Base-by-base conservation (phyloP, 1,140 invertebrate genomes). In the Sycophila sp. region DNA sequence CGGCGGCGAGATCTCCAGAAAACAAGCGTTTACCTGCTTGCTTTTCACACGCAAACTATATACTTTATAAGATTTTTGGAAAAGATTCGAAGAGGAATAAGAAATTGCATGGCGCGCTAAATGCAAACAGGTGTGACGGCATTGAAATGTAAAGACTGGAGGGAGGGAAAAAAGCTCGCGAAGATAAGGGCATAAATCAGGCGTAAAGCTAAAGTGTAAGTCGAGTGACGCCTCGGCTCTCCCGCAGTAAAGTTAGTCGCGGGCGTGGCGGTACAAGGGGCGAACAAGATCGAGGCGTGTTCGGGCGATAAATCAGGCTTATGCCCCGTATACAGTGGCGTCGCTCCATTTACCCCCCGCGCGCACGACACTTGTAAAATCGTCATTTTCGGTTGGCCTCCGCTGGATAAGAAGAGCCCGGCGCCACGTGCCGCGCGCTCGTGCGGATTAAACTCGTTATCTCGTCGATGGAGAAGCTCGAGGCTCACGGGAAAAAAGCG, bases 291-390 rank as follows among this genome's bases (percentile, higher is more conserved):
- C 40, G 68, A 70, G 60, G 68, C 68, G 59, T 64, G 60, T 53
- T 49, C 38, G 30, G 34, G 28, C 45, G n/a, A 71, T 71, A 71
- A 71, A 71, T 71, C 69, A 71, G 62, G 55, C 69, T 71, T 71
- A 58, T 2, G 34, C 49, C n/a, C 24, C 7, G 38, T 32, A 26
- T 19, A 7, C 17, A 45, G n/a, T 22, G 32, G 2, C n/a, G 6
- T 47, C 40, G 62, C 11, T 63, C 17, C 45, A 38, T 28, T 36
- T n/a, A n/a, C n/a, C n/a, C n/a, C n/a, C n/a, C n/a, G n/a, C n/a
- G n/a, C n/a, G n/a, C n/a, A n/a, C 34, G 53, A 15, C 66, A 36
- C 64, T 56, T 47, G 40, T 47, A 59, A 51, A 60, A 19, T 60
- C 66, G 56, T 69, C 51, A 45, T 66, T 45, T 42, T 53, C 36